Conservation (phyloP, 2,797 vertebrate genomes). For the Tenualosa thibaudeaui region DNA sequence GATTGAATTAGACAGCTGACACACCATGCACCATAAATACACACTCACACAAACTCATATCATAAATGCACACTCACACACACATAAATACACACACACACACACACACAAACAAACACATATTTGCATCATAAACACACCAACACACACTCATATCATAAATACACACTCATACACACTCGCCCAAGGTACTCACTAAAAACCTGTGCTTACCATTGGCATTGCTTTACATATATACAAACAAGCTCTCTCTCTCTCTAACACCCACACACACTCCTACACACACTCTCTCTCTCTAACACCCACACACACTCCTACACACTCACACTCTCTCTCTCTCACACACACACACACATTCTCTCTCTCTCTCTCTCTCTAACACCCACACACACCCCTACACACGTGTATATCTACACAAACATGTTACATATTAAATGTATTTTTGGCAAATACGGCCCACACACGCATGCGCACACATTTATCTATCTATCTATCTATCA, state of each 20-base stretch:
- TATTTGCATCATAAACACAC: conserved; percentile 7
- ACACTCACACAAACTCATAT: neutral
- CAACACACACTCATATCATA: neutral
- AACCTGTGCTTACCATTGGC: no score
- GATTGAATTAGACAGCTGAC: conserved; percentile 15
- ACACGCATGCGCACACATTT: neutral
- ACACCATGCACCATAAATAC: neutral
- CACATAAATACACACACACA: neutral
- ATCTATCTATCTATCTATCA: no score
- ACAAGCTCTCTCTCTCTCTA: no score
- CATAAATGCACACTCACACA: neutral
- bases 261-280: neutral
- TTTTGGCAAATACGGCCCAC: neutral
- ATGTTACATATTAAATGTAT: no score
- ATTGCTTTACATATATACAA: no score
- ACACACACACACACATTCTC: neutral
- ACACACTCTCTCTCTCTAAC: neutral
- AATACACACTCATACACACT: neutral
- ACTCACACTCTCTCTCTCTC: neutral
- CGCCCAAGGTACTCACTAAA: neutral
- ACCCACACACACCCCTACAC: neutral
- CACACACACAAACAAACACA: conserved; percentile 12
- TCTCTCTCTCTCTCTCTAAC: neutral
- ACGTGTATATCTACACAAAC: neutral
- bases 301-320: neutral